Evolutionary conservation across 2,113 vertebrate genomes (phyloP).

Genomic region (Lipotes vexillifer): DNA sequence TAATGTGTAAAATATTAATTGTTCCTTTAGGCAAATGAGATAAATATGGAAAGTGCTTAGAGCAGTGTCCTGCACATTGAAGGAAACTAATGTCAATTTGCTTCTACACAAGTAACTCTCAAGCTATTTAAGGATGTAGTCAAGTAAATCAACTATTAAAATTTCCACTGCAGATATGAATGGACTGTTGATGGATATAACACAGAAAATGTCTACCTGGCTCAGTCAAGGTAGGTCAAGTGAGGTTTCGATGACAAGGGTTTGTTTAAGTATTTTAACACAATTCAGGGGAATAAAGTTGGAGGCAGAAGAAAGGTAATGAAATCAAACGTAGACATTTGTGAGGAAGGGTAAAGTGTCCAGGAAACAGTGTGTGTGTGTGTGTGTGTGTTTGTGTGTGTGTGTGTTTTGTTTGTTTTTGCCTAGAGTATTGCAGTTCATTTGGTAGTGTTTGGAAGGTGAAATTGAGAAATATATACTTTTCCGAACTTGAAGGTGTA

Average conservation of each 20-base stretch:
- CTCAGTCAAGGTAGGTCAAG: neutral
- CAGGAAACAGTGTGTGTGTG: neutral
- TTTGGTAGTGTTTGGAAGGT: neutral
- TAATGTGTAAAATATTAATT: neutral
- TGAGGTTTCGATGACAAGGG: neutral
- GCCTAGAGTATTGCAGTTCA: neutral
- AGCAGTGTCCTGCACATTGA: neutral
- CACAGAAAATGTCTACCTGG: neutral
- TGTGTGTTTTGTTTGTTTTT: neutral
- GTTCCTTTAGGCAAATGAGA: neutral
- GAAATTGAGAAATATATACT: neutral
- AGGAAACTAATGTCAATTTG: neutral
- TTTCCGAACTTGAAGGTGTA: neutral
- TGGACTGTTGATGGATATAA: neutral
- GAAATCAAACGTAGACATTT: neutral
- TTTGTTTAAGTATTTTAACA: neutral
- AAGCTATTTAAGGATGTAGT: neutral
- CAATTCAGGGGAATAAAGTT: neutral
- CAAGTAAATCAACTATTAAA: neutral
- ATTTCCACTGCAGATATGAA: neutral
- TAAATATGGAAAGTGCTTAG: neutral
- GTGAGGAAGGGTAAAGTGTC: neutral
- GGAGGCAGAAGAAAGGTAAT: neutral
- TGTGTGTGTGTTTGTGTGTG: neutral
- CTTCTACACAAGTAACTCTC: neutral